Evolutionary conservation across 2,113 vertebrate genomes (phyloP).

Genomic region (human): DNA sequence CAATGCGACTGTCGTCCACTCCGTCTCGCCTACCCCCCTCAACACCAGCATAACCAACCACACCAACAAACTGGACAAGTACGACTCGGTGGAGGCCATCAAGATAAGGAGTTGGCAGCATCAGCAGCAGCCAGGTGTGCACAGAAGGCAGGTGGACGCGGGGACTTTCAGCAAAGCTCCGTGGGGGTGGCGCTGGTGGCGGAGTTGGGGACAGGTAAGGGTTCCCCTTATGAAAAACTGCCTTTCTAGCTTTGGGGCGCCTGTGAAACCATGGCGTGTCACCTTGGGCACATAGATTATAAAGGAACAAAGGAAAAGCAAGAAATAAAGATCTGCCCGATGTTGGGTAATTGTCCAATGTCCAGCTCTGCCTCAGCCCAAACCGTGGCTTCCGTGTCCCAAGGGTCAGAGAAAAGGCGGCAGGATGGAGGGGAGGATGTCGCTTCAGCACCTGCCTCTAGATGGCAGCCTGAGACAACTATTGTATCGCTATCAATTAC

Average conservation of each 20-base stretch:
- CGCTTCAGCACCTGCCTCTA: not conserved
- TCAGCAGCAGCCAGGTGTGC: not conserved
- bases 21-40: conserved; percentile 91
- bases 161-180: not conserved
- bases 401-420: fast-evolving
- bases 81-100: conserved; percentile 92
- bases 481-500: fast-evolving
- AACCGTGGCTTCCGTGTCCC: fast-evolving
- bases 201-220: fast-evolving
- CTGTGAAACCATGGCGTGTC: not conserved
- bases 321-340: not conserved
- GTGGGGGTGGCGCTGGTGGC: fast-evolving
- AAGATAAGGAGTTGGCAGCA: conserved; percentile 82
- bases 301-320: not conserved
- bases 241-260: not conserved
- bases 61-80: conserved; percentile 95
- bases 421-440: not conserved
- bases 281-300: not conserved
- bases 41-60: conserved; percentile 96
- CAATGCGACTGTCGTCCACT: conserved; percentile 93
- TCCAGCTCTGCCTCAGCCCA: not conserved
- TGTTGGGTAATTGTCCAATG: fast-evolving
- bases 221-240: fast-evolving
- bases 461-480: not conserved
- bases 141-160: not conserved